Base-by-base conservation (phyloP, 2,888 invertebrate species). In the Drosophila cracens region DNA sequence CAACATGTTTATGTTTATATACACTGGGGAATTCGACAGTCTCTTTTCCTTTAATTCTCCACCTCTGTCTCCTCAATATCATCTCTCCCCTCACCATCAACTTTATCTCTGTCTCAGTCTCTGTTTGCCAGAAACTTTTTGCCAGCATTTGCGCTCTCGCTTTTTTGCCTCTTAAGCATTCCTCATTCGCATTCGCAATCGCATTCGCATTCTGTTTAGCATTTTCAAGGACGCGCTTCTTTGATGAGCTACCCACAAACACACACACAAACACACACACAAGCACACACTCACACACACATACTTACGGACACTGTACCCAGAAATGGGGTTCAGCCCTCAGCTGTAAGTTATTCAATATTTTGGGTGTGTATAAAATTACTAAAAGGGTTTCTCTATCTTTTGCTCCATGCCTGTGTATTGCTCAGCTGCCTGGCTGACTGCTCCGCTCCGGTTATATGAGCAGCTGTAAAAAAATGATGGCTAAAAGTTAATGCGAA, bases 1-100 rank as follows among this genome's bases (percentile, higher is more conserved):
- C 73, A 80, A 80, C 65, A 74, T 82, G 72, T 74, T 82, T 76
- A 82, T 81, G 76, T 81, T 81, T 74, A 76, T 80, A 80, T 74
- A 70, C 77, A 54, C 75, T 58, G 56, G 65, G 79, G 76, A 71
- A 62, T 80, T 79, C 13, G 48, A 56, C 68, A 63, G 79, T 58
- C 49, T 38, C 43, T 43, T 33, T 52, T 34, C 36, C 52, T 59
- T 31, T 29, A 59, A 52, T 54, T 36, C 40, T 21, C 29, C 31
- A 33, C 1, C 16, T 11, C 46, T 18, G n/a, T 31, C 34, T 11
- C 13, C 33, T 31, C 25, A 29, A 52, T 27, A 31, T 27, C 52
- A 57, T 40, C 43, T 38, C 21, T 36, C 34, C 18, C 13, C 2
- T 13, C 11, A 11, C 11, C 48, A 58, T 31, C 36, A 51, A 33